A percentile compares a stretch with the other conserved stretches of the same genome.
phyloP scores from a whole-genome alignment of 2,797 vertebrate genomes.

The Chelonia mydas region DNA sequence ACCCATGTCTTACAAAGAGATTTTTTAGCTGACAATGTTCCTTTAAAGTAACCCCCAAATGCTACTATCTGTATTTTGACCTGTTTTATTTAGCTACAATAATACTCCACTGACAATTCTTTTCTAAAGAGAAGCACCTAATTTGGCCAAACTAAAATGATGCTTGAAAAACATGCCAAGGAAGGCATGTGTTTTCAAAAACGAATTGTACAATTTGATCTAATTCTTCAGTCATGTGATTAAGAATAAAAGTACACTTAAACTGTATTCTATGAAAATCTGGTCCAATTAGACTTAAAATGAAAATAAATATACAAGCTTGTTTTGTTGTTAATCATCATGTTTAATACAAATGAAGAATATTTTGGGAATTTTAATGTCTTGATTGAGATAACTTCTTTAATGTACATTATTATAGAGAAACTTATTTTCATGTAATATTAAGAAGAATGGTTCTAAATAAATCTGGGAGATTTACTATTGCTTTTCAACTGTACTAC shows the following conservation, averaged over 20 bases:
- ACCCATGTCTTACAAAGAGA: rapidly evolving
- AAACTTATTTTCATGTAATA: background rate
- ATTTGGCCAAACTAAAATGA: background rate
- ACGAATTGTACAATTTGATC: background rate
- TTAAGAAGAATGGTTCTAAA: background rate
- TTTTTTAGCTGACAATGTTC: background rate
- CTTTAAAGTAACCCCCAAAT: background rate
- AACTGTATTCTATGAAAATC: background rate
- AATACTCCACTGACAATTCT: background rate
- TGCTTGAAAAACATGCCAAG: background rate
- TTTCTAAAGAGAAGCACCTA: background rate
- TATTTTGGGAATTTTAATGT: background rate
- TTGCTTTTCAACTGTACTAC: background rate
- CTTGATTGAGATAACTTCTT: background rate
- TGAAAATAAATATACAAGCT: background rate
- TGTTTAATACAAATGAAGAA: background rate
- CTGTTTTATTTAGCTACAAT: background rate
- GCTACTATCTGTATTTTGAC: background rate
- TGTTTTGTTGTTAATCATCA: background rate
- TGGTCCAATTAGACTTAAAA: background rate
- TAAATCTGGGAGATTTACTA: background rate
- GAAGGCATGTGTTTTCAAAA: background rate
- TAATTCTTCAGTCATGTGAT: background rate
- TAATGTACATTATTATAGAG: background rate
- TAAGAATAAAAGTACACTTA: background rate